Conservation (phyloP, 2,113 vertebrate genomes). For the Nothobranchius kuhntae region DNA sequence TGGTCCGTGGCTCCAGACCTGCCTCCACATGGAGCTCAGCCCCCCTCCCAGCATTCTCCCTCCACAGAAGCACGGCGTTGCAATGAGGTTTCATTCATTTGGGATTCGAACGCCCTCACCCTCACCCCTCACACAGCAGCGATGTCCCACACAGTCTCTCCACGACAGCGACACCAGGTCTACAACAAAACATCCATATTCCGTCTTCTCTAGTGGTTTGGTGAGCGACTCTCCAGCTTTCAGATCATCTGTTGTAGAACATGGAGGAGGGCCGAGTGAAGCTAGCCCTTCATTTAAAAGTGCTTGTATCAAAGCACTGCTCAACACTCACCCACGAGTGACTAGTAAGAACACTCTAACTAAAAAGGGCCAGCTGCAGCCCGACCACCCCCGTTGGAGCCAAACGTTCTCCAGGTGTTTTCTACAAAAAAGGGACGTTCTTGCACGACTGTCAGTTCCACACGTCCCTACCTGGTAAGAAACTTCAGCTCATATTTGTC, state of each 20-base stretch:
- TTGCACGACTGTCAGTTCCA: too few relatives aligned
- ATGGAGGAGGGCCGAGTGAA: conserved; percentile 1
- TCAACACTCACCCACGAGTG: not conserved
- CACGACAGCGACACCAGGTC: conserved; percentile 14
- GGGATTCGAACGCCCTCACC: conserved; percentile 16
- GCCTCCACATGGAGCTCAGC: not conserved
- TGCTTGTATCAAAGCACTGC: conserved; percentile 11
- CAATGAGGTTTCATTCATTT: conserved; percentile 11
- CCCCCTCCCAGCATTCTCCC: too few relatives aligned
- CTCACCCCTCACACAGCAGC: conserved; percentile 14
- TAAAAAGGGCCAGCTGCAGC: not conserved
- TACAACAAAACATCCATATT: conserved; percentile 20
- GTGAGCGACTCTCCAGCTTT: conserved; percentile 4
- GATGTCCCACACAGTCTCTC: conserved; percentile 29
- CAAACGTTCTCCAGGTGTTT: too few relatives aligned
- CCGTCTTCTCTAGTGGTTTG: conserved; percentile 23
- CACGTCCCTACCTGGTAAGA: too few relatives aligned
- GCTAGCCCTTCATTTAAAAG: conserved; percentile 5
- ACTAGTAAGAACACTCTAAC: not conserved
- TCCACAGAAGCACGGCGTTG: not conserved
- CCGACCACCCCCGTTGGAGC: not conserved
- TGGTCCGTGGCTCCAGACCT: not conserved
- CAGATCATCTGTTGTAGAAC: not conserved
- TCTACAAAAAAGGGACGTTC: too few relatives aligned
- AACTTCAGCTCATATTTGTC: too few relatives aligned